Percentiles rank a stretch among this genome's conserved stretches.
Evolutionary conservation across 2,888 invertebrate species (phyloP).

Genomic region (Silvanus unidentatus): DNA sequence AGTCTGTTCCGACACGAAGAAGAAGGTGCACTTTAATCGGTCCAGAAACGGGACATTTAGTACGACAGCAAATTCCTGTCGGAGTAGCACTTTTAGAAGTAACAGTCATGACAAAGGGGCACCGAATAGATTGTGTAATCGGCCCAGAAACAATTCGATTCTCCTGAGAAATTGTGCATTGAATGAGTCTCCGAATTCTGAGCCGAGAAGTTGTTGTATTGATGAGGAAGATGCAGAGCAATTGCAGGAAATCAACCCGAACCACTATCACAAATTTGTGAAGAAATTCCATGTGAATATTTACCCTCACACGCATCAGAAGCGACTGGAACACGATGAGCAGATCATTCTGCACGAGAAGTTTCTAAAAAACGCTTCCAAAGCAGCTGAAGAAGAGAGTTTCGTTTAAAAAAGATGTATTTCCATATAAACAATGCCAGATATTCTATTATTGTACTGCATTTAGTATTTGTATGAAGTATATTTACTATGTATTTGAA

Average conservation of each 20-base stretch:
- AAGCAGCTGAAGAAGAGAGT: slow-evolving; percentile 29
- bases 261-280: background rate
- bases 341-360: slow-evolving; percentile 26
- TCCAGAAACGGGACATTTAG: slow-evolving; percentile 52
- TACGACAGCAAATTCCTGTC: slow-evolving; percentile 50
- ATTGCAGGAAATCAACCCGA: slow-evolving; percentile 7
- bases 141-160: slow-evolving; percentile 36
- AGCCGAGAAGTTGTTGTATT: slow-evolving; percentile 36
- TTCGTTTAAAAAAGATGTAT: slow-evolving; percentile 32
- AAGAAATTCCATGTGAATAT: background rate
- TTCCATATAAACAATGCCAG: no score
- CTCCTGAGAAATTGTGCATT: slow-evolving; percentile 34
- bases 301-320: background rate
- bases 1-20: slow-evolving; percentile 56
- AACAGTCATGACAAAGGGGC: slow-evolving; percentile 37
- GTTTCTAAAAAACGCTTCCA: slow-evolving; percentile 22
- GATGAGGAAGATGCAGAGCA: slow-evolving; percentile 10
- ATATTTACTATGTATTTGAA: slow-evolving; percentile 14
- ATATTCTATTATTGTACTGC: no score
- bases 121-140: slow-evolving; percentile 37
- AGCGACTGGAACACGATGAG: slow-evolving; percentile 16
- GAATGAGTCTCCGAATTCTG: slow-evolving; percentile 48
- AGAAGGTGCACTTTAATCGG: slow-evolving; percentile 47
- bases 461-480: background rate
- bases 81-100: slow-evolving; percentile 39